These are phyloP conservation scores for Hafferia zeledoni DNA, from an alignment of 2,797 vertebrate species.

Conservation along the genomic window DNA sequence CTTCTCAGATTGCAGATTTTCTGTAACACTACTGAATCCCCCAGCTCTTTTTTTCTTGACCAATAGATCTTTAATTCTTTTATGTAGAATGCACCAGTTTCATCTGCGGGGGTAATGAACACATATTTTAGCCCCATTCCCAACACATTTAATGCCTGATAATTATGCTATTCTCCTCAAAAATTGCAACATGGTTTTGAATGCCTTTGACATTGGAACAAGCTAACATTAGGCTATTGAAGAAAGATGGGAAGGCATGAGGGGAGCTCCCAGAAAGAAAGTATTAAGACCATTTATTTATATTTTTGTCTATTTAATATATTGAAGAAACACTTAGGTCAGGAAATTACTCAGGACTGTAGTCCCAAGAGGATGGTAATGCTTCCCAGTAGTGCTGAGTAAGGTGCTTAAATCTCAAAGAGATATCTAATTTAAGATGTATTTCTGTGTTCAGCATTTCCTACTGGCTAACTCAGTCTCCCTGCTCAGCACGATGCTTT, in stretches of 20 bases:
- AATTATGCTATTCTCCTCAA: background rate
- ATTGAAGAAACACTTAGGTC: background rate
- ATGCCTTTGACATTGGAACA: background rate
- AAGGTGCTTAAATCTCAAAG: background rate
- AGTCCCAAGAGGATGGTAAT: background rate
- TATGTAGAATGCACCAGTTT: background rate
- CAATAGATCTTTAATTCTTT: background rate
- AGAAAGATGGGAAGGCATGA: background rate
- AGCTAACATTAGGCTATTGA: background rate
- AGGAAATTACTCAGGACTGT: background rate
- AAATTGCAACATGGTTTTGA: background rate
- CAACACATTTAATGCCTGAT: background rate
- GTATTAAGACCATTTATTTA: background rate
- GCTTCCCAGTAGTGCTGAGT: slow-evolving; percentile 10
- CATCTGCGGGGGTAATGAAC: rapidly evolving
- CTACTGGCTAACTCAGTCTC: background rate
- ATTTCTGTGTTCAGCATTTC: slow-evolving; percentile 24
- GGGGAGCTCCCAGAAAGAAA: background rate
- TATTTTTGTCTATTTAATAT: background rate
- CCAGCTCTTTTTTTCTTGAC: background rate
- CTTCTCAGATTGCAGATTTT: background rate
- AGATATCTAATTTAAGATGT: background rate
- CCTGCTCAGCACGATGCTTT: background rate
- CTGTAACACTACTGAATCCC: background rate
- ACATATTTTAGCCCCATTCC: background rate